Percentiles rank a stretch among this genome's conserved stretches.
These are phyloP conservation scores for Oscheius sp. DNA, from an alignment of 2,888 invertebrate species.

Conservation along the genomic window DNA sequence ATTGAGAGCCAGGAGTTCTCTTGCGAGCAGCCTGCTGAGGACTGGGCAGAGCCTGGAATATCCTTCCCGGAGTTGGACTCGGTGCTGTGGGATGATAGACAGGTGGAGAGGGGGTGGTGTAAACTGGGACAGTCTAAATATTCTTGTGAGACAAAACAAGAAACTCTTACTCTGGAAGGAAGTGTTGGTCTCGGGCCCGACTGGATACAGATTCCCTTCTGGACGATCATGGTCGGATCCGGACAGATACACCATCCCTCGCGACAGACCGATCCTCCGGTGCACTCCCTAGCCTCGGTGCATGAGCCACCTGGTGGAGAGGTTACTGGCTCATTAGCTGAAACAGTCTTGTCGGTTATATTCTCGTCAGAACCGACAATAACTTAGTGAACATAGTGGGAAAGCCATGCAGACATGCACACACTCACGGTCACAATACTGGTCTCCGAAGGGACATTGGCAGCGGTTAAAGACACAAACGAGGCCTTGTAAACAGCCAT, in stretches of 20 bases:
- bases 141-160: background rate
- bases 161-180: conserved; percentile 46
- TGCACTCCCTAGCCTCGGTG: conserved; percentile 66
- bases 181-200: conserved; percentile 54
- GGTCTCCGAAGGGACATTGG: conserved; percentile 55
- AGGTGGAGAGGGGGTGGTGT: conserved; percentile 34
- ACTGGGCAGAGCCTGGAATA: conserved; percentile 41
- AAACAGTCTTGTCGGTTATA: conserved; percentile 23
- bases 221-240: conserved; percentile 67
- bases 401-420: conserved; percentile 5
- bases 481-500: conserved; percentile 51
- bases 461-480: conserved; percentile 60
- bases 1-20: conserved; percentile 63
- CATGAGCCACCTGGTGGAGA: conserved; percentile 72
- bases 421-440: conserved; percentile 55
- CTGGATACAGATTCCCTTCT: conserved; percentile 66
- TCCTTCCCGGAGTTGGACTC: conserved; percentile 11
- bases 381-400: background rate
- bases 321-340: conserved; percentile 62
- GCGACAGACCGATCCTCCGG: conserved; percentile 63
- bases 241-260: conserved; percentile 73
- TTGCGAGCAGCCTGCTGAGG: conserved; percentile 49
- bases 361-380: conserved; percentile 2
- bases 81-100: conserved; percentile 35
- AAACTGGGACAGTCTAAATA: conserved; percentile 38